These are phyloP conservation scores for Cylindroiulus punctatus DNA, from an alignment of 2,888 invertebrate species.

Conservation along the genomic window DNA sequence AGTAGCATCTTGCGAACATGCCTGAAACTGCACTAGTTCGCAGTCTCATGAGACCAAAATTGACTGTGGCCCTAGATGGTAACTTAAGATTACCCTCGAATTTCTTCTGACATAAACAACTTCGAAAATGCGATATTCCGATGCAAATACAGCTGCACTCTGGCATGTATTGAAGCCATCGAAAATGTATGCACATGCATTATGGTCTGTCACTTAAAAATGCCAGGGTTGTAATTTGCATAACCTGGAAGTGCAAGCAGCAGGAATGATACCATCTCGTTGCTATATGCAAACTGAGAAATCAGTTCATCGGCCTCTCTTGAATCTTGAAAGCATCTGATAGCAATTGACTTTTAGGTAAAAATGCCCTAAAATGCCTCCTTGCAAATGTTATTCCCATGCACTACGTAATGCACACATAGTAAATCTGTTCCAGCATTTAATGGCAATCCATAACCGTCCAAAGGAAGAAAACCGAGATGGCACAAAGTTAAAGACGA, in stretches of 20 bases:
- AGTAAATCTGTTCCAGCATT: not conserved
- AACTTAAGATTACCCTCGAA: too few species aligned
- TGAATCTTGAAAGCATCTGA: not conserved
- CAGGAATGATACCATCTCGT: not conserved
- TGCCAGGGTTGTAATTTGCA: not conserved
- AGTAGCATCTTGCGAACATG: too few species aligned
- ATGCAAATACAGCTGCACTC: not conserved
- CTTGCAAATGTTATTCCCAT: not conserved
- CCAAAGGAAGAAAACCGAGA: not conserved
- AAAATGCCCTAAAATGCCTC: not conserved
- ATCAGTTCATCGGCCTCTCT: not conserved
- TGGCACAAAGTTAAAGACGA: too few species aligned
- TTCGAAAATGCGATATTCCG: not conserved
- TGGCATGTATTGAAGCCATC: not conserved
- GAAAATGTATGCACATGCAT: not conserved
- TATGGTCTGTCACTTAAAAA: not conserved
- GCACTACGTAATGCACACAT: not conserved
- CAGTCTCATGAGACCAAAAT: too few species aligned
- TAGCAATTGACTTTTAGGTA: not conserved
- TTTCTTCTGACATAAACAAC: too few species aligned
- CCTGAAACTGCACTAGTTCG: too few species aligned
- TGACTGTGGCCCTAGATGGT: too few species aligned
- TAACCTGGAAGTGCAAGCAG: not conserved
- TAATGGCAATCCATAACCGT: not conserved
- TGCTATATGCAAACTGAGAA: too few species aligned